Evolutionary conservation across 2,113 vertebrate genomes (phyloP).

Genomic region (Noturus placidus): DNA sequence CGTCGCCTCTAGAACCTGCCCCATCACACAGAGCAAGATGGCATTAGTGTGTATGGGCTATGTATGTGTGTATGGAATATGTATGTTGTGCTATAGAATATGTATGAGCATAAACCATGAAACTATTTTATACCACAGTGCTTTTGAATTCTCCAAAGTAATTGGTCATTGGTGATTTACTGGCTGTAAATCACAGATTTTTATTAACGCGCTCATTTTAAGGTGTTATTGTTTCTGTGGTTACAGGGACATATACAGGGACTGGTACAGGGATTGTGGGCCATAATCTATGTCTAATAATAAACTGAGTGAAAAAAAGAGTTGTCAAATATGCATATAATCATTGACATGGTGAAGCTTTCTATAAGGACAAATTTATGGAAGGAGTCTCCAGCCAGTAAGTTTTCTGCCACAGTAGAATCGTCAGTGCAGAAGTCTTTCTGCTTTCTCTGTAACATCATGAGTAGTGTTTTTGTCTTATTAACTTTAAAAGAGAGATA

Average conservation of each 20-base stretch:
- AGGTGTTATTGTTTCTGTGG: not conserved
- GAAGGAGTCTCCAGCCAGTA: slow-evolving; percentile 4
- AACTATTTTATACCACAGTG: not conserved
- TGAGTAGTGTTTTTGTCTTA: not conserved
- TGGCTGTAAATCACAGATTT: not conserved
- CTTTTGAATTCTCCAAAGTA: not conserved
- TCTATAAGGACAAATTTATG: not conserved
- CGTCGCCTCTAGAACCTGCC: slow-evolving; percentile 93
- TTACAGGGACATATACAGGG: not conserved
- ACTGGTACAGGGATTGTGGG: too few species aligned
- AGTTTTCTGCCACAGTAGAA: not conserved
- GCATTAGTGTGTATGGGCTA: not conserved
- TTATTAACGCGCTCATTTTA: not conserved
- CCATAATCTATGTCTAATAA: too few species aligned
- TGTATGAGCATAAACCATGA: not conserved
- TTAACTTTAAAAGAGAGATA: not conserved
- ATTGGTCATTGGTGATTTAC: too few species aligned
- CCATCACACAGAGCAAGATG: slow-evolving; percentile 37
- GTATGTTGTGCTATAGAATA: too few species aligned
- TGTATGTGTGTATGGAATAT: too few species aligned
- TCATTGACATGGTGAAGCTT: not conserved
- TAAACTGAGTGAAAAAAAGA: not conserved
- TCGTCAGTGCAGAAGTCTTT: not conserved
- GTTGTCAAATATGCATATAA: not conserved
- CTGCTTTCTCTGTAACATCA: not conserved